A percentile compares a stretch with the other conserved stretches of the same genome.
These are phyloP conservation scores for Poeciliopsis occidentalis DNA, from an alignment of 2,113 vertebrate genomes.

Conservation along the genomic window DNA sequence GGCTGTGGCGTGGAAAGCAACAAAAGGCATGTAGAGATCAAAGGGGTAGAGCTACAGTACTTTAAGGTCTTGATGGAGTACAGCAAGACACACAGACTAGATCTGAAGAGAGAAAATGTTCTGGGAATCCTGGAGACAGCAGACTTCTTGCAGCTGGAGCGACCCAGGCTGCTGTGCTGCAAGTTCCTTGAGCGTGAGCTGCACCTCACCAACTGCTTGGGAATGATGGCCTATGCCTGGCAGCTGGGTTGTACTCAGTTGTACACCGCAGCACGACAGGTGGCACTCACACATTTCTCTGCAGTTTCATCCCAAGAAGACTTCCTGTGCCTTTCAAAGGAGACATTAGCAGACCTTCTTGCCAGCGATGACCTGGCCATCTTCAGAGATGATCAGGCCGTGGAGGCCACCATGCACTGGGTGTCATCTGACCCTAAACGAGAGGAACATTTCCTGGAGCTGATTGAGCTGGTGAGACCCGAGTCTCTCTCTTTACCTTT, in stretches of 20 bases:
- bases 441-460: constrained; percentile 83
- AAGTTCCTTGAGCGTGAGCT: constrained; percentile 88
- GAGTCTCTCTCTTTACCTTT: constrained; percentile 84
- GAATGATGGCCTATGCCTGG: constrained; percentile 85
- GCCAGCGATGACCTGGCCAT: constrained; percentile 83
- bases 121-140: constrained; percentile 84
- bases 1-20: constrained; percentile 82
- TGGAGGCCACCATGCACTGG: constrained; percentile 86
- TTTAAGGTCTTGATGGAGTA: constrained; percentile 84
- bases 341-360: constrained; percentile 79
- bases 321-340: constrained; percentile 82
- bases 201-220: constrained; percentile 86
- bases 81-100: constrained; percentile 69
- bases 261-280: constrained; percentile 73
- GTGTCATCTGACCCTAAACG: constrained; percentile 77
- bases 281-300: constrained; percentile 85
- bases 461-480: constrained; percentile 82
- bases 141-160: constrained; percentile 85
- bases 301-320: constrained; percentile 80
- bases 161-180: constrained; percentile 82
- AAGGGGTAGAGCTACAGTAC: constrained; percentile 73
- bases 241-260: constrained; percentile 80
- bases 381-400: constrained; percentile 81
- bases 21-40: constrained; percentile 77
- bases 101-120: constrained; percentile 79